Evolutionary conservation across 1,140 invertebrate genomes (phyloP).

Genomic region (Hyphantria cunea): DNA sequence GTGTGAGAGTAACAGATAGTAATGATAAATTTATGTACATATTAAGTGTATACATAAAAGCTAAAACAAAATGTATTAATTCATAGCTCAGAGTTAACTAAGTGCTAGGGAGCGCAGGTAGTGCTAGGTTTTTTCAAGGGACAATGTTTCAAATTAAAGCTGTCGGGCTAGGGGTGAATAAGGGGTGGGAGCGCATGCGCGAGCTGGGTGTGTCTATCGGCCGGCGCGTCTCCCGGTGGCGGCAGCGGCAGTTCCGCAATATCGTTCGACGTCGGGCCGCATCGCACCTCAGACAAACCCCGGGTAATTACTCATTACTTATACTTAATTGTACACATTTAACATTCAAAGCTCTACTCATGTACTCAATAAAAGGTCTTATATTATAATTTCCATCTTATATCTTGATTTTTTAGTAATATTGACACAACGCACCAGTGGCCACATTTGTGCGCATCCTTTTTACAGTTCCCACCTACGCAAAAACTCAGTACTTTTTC

Average conservation of each 20-base stretch:
- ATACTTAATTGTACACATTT: constrained; percentile 22
- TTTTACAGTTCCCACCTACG: constrained; percentile 53
- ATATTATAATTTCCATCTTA: constrained; percentile 17
- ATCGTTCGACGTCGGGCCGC: constrained; percentile 37
- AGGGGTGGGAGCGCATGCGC: constrained; percentile 66
- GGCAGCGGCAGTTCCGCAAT: constrained; percentile 58
- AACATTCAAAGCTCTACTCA: background rate
- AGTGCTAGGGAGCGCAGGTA: constrained; percentile 11
- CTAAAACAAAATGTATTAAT: background rate
- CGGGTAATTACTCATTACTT: constrained; percentile 52
- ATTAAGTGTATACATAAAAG: background rate
- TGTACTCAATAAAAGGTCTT: constrained; percentile 6
- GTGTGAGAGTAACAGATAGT: too few relatives aligned
- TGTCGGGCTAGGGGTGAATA: constrained; percentile 34
- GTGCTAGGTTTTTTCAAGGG: constrained; percentile 30
- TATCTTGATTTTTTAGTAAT: constrained; percentile 11
- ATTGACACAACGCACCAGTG: constrained; percentile 27
- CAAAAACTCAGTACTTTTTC: constrained; percentile 33
- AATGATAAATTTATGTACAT: too few relatives aligned
- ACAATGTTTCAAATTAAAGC: constrained; percentile 32
- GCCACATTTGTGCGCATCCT: constrained; percentile 43
- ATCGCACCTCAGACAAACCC: constrained; percentile 30
- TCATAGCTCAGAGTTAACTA: background rate
- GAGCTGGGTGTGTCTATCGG: constrained; percentile 68
- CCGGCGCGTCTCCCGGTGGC: constrained; percentile 50